These are phyloP conservation scores for Melanchra persicariae DNA, from an alignment of 2,888 invertebrate genomes.

Conservation along the genomic window DNA sequence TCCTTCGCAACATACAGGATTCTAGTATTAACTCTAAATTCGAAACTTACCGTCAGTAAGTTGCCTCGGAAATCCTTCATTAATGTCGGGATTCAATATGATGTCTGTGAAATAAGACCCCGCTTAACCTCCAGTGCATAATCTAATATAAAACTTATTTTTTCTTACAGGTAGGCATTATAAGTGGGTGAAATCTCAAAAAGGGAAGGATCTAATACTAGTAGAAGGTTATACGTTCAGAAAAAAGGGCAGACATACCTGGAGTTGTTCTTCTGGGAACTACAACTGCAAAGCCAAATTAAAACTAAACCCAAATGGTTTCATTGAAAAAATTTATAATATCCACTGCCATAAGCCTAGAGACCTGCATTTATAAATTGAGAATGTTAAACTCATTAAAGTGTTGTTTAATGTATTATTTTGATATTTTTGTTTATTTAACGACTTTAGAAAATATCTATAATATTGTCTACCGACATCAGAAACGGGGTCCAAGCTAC, in stretches of 20 bases:
- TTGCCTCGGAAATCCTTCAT: not conserved
- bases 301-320: not conserved
- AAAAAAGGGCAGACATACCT: not conserved
- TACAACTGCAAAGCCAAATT: not conserved
- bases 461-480: too few species aligned
- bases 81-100: not conserved
- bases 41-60: too few species aligned
- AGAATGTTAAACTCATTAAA: not conserved
- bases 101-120: not conserved
- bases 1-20: not conserved
- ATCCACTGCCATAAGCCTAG: not conserved
- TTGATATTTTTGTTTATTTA: too few species aligned
- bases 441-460: too few species aligned
- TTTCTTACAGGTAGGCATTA: constrained; percentile 52
- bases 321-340: constrained; percentile 2
- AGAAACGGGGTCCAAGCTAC: too few species aligned
- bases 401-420: too few species aligned
- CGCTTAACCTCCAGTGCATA: not conserved
- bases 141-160: not conserved
- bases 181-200: constrained; percentile 61
- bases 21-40: not conserved
- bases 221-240: constrained; percentile 63
- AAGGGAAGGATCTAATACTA: constrained; percentile 62
- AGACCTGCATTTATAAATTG: not conserved
- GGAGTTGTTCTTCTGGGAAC: not conserved